A percentile compares a stretch with the other conserved stretches of the same genome.
These are phyloP conservation scores for Cyprinodon diabolis DNA, from an alignment of 2,797 vertebrate species.

Conservation along the genomic window DNA sequence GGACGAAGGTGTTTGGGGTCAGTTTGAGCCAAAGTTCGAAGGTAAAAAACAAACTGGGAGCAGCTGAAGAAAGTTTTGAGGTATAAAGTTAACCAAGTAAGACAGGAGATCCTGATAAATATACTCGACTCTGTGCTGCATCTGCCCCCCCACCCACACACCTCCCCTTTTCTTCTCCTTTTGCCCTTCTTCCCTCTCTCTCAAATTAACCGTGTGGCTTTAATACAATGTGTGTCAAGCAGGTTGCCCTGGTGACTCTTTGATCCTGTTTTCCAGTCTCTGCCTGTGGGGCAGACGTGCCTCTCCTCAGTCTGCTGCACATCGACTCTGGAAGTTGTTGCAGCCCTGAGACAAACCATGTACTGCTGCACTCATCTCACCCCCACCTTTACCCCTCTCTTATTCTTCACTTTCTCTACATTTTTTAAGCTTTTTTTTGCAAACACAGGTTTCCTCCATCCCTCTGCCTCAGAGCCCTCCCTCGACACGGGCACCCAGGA, in stretches of 20 bases:
- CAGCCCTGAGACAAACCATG: constrained; percentile 68
- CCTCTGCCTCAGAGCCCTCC: constrained; percentile 68
- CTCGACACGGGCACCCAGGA: constrained; percentile 62
- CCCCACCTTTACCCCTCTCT: constrained; percentile 36
- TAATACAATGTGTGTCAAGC: constrained; percentile 83
- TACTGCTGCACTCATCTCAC: constrained; percentile 60
- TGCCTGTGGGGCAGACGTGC: constrained; percentile 80
- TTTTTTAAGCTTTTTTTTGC: constrained; percentile 29
- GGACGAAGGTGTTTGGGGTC: constrained; percentile 46
- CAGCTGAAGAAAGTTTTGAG: constrained; percentile 63
- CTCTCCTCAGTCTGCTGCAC: constrained; percentile 84
- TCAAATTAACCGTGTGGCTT: constrained; percentile 80
- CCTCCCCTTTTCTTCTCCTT: constrained; percentile 52
- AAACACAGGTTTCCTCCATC: constrained; percentile 36
- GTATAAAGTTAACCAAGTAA: constrained; percentile 66
- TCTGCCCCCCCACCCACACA: constrained; percentile 40
- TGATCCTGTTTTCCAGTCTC: constrained; percentile 82
- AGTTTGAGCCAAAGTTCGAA: constrained; percentile 34
- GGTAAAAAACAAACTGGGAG: constrained; percentile 21
- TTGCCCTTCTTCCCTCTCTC: constrained; percentile 69
- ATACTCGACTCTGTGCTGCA: constrained; percentile 54
- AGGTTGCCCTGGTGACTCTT: constrained; percentile 84
- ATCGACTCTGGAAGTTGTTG: constrained; percentile 68
- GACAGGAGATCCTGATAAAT: constrained; percentile 71
- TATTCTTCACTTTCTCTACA: constrained; percentile 48